Base-by-base conservation (phyloP, 1,140 invertebrate species). In the Polypedilum pembai region DNA sequence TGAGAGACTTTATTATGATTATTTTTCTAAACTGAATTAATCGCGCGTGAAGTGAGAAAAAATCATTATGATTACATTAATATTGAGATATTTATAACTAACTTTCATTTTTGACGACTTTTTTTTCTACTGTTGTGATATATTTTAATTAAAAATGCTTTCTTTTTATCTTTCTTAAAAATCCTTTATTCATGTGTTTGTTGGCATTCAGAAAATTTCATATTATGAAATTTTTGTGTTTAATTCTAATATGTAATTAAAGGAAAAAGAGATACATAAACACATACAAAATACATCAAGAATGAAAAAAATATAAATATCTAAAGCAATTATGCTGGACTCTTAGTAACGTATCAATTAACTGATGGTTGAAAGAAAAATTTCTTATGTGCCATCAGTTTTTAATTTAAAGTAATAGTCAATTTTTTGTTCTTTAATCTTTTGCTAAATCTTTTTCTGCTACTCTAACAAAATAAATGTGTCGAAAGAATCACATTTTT, bases 121-220 rank as follows among this genome's bases (percentile, higher is more conserved):
- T 56, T 56, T n/a, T 33, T 56, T 56, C 45, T 56, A 56, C 45
- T 56, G 45, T 56, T 56, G 45, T 56, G 45, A 56, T 56, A 56
- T 56, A 56, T 56, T 56, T 56, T n/a, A 56, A 56, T 56, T 56
- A n/a, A n/a, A 45, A 56, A n/a, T n/a, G 15, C 45, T 56, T 56
- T 56, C 7, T 8, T 15, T 56, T 56, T 56, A 12, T 56, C 15
- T 56, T 56, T 33, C 5, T 33, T n/a, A n/a, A n/a, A 33, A 33
- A 33, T 5, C 5, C 24, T 33, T 3, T 33, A 33, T 33, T 33
- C 24, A 12, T 56, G 12, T 56, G 12, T 56, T 56, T 56, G 45
- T 56, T 56, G 12, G 45, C 45, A 8, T 56, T n/a, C 12, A 12
- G 8, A 56, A 10, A 56, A 45, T n/a, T 33, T 33, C 24, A 33